These are phyloP conservation scores for Plestiodon gilberti DNA, from an alignment of 2,113 vertebrate species.

Conservation along the genomic window DNA sequence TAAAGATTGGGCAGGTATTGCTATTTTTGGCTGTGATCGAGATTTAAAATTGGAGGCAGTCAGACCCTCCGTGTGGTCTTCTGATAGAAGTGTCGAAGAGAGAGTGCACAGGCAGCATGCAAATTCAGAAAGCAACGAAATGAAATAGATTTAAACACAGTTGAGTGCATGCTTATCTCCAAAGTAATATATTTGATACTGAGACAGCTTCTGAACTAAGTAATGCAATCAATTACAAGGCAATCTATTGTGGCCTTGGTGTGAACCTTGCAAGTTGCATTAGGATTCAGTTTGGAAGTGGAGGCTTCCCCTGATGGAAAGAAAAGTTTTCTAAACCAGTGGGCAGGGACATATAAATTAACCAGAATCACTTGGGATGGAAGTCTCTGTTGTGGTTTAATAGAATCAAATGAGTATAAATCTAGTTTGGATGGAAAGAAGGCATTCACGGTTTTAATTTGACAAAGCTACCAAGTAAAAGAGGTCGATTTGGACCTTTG, in stretches of 20 bases:
- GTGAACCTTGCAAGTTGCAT: slow-evolving; percentile 38
- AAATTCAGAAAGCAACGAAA: slow-evolving; percentile 10
- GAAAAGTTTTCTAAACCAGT: slow-evolving; percentile 57
- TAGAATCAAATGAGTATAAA: slow-evolving; percentile 27
- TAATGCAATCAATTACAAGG: slow-evolving; percentile 8
- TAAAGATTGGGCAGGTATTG: background rate
- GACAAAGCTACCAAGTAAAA: slow-evolving; percentile 27
- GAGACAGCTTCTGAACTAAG: slow-evolving; percentile 37
- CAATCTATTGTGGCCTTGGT: slow-evolving; percentile 48
- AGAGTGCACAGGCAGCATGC: background rate
- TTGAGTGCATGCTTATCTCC: slow-evolving; percentile 9
- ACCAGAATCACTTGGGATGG: slow-evolving; percentile 38
- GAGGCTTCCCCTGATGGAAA: slow-evolving; percentile 52
- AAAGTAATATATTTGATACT: slow-evolving; percentile 29
- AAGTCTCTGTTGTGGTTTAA: slow-evolving; percentile 28
- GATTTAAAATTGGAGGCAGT: background rate
- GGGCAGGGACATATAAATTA: slow-evolving; percentile 46
- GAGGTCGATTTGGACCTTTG: slow-evolving; percentile 30
- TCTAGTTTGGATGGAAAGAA: slow-evolving; percentile 20
- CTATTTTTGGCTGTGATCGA: background rate
- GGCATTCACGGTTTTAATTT: slow-evolving; percentile 39
- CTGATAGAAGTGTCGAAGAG: background rate
- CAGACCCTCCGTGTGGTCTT: background rate
- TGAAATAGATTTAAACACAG: slow-evolving; percentile 9
- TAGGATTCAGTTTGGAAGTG: slow-evolving; percentile 19